Percentiles rank a stretch among this genome's conserved stretches.
Evolutionary conservation across 2,113 vertebrate genomes (phyloP).

Genomic region (Chascanopsetta lugubris): DNA sequence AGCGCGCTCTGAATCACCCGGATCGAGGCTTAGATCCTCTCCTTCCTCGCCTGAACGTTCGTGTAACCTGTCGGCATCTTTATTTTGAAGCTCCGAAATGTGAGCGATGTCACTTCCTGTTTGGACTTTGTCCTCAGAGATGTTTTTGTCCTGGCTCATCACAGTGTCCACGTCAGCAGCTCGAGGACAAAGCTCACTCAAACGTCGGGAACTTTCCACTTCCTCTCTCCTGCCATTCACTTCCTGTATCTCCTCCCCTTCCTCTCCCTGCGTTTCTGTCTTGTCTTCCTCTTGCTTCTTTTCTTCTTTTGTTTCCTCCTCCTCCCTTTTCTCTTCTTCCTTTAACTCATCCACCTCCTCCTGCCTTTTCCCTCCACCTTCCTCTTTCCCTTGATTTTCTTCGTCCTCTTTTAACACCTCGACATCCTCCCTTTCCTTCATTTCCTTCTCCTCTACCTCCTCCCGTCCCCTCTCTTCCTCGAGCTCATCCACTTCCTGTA

Average conservation of each 20-base stretch:
- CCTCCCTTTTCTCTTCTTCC: background rate
- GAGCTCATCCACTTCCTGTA: background rate
- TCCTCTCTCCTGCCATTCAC: conserved; percentile 1
- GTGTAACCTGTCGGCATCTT: background rate
- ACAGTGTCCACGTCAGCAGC: background rate
- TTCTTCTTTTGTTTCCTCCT: background rate
- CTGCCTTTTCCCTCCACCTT: no score
- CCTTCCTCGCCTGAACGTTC: background rate
- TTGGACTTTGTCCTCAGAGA: background rate
- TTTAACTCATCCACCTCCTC: background rate
- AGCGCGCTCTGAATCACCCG: background rate
- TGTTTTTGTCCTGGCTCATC: background rate
- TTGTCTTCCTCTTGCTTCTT: background rate
- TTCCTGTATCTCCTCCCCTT: background rate
- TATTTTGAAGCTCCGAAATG: background rate
- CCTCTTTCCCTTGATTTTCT: background rate
- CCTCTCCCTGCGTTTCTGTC: background rate
- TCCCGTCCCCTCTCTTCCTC: background rate
- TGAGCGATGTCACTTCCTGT: conserved; percentile 3
- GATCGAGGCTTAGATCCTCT: background rate
- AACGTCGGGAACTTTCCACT: background rate
- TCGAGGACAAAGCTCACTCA: background rate
- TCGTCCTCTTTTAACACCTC: background rate
- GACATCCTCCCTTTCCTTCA: background rate
- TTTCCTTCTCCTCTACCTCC: background rate